Conservation (phyloP, 2,797 vertebrate genomes). For the Spondyliosoma cantharus region DNA sequence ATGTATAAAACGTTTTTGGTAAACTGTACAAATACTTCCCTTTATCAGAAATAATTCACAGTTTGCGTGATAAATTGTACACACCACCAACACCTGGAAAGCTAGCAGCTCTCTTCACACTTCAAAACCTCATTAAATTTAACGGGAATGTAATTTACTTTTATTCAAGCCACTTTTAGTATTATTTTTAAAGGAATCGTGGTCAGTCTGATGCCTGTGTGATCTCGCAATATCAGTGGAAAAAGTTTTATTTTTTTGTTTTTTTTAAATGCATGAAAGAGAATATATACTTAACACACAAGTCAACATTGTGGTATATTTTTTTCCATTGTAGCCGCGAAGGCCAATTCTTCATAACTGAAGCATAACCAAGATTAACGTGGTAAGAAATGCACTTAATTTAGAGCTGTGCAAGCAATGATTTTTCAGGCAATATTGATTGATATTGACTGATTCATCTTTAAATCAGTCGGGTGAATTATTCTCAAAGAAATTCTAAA, state of each 20-base stretch:
- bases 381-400: not conserved
- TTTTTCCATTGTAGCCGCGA: slow-evolving; percentile 6
- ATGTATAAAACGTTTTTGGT: not conserved
- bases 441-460: not conserved
- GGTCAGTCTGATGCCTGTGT: not conserved
- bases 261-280: not conserved
- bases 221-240: slow-evolving; percentile 7
- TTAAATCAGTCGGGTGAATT: slow-evolving; percentile 3
- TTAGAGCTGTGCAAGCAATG: not conserved
- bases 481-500: not conserved
- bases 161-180: slow-evolving; percentile 4
- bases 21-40: not conserved
- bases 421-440: not conserved
- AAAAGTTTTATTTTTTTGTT: not conserved
- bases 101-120: not conserved
- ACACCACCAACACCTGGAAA: not conserved
- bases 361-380: slow-evolving; percentile 18
- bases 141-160: slow-evolving; percentile 17
- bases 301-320: not conserved
- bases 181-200: not conserved
- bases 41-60: slow-evolving; percentile 2
- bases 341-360: not conserved
- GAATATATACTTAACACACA: slow-evolving; percentile 4
- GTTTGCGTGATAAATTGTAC: not conserved
- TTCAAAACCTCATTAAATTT: not conserved